phyloP scores from a whole-genome alignment of 2,888 invertebrate genomes.

The Notodonta ziczac region DNA sequence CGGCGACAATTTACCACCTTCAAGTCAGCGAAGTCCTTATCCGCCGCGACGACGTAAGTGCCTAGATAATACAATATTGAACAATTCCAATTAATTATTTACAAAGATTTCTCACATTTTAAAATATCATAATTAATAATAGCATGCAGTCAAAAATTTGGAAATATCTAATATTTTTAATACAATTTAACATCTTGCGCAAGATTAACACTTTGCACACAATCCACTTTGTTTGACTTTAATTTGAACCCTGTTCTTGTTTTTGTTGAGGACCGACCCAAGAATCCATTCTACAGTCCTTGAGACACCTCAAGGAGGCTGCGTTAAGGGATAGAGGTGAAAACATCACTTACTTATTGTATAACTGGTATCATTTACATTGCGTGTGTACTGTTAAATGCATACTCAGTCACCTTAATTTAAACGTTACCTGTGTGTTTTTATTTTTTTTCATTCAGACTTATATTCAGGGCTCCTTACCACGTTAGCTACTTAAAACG shows the following conservation, averaged over 20 bases:
- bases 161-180: conserved; percentile 25
- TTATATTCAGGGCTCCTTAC: not conserved
- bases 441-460: conserved; percentile 1
- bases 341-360: conserved; percentile 52
- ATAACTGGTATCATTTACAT: conserved; percentile 45
- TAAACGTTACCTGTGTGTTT: conserved; percentile 1
- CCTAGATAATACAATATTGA: conserved; percentile 13
- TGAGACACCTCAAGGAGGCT: conserved; percentile 71
- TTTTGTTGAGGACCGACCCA: conserved; percentile 70
- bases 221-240: conserved; percentile 41
- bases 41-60: conserved; percentile 93
- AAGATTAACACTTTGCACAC: conserved; percentile 39
- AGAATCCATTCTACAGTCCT: conserved; percentile 69
- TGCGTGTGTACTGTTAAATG: conserved; percentile 26
- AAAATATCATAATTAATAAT: conserved; percentile 20
- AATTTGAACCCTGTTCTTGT: conserved; percentile 61
- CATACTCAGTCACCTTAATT: conserved; percentile 6
- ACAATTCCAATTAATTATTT: conserved; percentile 18
- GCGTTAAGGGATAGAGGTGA: conserved; percentile 69
- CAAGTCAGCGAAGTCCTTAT: conserved; percentile 94
- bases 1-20: conserved; percentile 93
- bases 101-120: conserved; percentile 16
- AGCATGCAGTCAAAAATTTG: conserved; percentile 35
- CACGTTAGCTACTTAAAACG: no score
- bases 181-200: conserved; percentile 33